A percentile compares a stretch with the other conserved stretches of the same genome.
phyloP scores from a whole-genome alignment of 1,140 invertebrate species.

The Pemphigus obesinymphae region DNA sequence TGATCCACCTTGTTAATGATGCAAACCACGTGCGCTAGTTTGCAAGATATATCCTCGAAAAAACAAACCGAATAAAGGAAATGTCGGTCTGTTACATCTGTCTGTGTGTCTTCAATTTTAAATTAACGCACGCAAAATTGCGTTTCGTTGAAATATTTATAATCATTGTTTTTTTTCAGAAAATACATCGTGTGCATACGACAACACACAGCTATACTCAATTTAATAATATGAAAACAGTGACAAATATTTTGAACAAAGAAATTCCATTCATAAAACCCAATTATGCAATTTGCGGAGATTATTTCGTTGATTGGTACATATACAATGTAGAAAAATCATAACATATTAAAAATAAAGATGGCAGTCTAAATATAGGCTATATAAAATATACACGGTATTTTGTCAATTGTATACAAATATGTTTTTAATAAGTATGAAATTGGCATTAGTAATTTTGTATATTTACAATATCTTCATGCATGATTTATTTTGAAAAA shows the following conservation, averaged over 20 bases:
- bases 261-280: neutral
- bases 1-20: constrained; percentile 32
- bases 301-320: neutral
- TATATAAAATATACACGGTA: no score
- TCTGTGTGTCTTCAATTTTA: neutral
- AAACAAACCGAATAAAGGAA: neutral
- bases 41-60: neutral
- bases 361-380: no score
- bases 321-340: neutral
- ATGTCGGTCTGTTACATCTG: neutral
- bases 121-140: neutral
- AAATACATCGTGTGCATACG: neutral
- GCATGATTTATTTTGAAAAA: no score
- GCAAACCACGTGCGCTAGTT: neutral
- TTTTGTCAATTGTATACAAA: no score
- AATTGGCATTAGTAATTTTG: no score
- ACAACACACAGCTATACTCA: no score
- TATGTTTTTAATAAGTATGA: no score
- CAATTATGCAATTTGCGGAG: neutral
- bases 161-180: neutral
- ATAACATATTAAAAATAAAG: no score
- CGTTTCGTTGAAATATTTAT: constrained; percentile 17
- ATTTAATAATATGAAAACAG: neutral
- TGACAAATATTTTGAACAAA: neutral
- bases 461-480: no score